phyloP scores from a whole-genome alignment of 2,113 vertebrate species.

The Platycercus adscitus region DNA sequence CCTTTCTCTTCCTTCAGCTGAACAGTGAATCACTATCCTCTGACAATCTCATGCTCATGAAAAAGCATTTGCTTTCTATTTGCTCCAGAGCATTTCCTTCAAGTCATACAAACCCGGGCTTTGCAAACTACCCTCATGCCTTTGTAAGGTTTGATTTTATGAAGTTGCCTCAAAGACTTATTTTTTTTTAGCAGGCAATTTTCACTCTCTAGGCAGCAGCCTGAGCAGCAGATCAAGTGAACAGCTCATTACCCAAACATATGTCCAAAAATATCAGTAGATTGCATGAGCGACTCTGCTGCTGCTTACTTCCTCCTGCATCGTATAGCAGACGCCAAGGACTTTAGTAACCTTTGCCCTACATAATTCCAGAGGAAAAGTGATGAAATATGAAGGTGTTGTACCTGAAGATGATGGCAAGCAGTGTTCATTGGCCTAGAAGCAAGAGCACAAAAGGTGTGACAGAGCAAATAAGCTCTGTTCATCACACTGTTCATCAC shows the following conservation, averaged over 20 bases:
- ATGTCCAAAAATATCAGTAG: not conserved
- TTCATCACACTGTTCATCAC: not conserved
- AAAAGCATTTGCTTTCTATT: not conserved
- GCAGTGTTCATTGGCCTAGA: not conserved
- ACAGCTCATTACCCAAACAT: not conserved
- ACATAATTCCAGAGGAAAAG: not conserved
- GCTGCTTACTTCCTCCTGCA: not conserved
- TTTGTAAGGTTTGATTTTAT: not conserved
- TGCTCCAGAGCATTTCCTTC: not conserved
- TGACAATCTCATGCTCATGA: not conserved
- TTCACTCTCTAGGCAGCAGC: not conserved
- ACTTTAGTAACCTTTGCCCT: constrained; percentile 41
- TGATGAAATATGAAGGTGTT: not conserved
- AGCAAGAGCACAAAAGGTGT: not conserved
- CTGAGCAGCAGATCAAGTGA: not conserved
- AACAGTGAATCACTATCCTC: constrained; percentile 9
- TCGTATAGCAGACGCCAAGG: not conserved
- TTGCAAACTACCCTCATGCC: not conserved
- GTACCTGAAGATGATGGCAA: not conserved
- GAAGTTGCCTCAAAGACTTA: not conserved
- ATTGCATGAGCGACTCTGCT: constrained; percentile 21
- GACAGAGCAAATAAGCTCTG: not conserved
- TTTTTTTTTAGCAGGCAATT: not conserved
- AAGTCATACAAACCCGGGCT: not conserved
- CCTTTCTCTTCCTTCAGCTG: not conserved